Base-by-base conservation (phyloP, 2,888 invertebrate genomes). In the Glaucopsyche alexis region DNA sequence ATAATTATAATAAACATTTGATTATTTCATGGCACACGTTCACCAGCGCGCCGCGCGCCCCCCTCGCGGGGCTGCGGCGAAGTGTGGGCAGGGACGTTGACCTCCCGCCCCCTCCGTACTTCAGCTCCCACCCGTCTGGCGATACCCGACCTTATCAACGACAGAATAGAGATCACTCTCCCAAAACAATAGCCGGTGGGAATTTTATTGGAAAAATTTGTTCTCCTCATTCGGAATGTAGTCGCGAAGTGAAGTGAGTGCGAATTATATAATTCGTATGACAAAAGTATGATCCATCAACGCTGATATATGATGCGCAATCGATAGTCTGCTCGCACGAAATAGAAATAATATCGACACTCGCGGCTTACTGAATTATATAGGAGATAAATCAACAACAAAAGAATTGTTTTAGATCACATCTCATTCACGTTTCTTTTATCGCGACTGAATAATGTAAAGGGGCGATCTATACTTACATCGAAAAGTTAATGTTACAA, bases 61-160 rank as follows among this genome's bases (percentile, higher is more conserved):
- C 75, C 75, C 75, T 75, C 73, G 75, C 70, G 75, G 29, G 74
- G 72, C 75, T 75, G 77, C 73, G 72, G 75, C 64, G 75, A 74
- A 64, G 71, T 79, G 78, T 79, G 77, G 77, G 81, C 75, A 80
- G 84, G 87, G 83, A 82, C 88, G 84, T 83, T 88, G 89, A 89
- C 89, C 89, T 89, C 80, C 87, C 85, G 72, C 74, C 85, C 81
- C 81, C 81, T 82, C 78, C 81, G 75, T 78, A 76, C 79, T 78
- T 79, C 73, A 71, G 76, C 80, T 76, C 78, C 78, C 50, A 71
- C 71, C 71, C 45, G 73, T 72, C 74, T 52, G 69, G 65, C 84
- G 81, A 88, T 85, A 84, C 80, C 82, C 85, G 84, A 87, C 89
- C 88, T 85, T 89, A 88, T 85, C 83, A 80, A 81, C 78, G 75